Base-by-base conservation (phyloP, 2,888 invertebrate species). In the Eupithecia dodoneata region DNA sequence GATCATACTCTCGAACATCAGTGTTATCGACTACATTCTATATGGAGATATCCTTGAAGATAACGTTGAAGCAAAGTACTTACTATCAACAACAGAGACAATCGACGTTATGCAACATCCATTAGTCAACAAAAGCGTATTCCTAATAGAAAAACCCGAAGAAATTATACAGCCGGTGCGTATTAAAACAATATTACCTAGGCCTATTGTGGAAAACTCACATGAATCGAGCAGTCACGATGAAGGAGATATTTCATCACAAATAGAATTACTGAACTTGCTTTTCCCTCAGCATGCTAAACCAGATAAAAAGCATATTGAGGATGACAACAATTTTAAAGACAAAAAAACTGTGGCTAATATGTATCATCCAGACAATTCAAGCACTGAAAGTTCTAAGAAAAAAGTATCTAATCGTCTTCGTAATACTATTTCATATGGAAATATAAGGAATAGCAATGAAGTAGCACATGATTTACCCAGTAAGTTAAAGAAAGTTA, bases 21-120 rank as follows among this genome's bases (percentile, higher is more conserved):
- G 72, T 41, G 44, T 77, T 15, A 52, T 77, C 44, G 77, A 77
- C 52, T 77, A 77, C 52, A 75, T 77, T 70, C 63, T 77, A 3
- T 77, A 77, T 55, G 77, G 72, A 55, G 75, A 72, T 44, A 41
- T 52, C 3, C 18, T 15, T 44, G 12, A 12, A 3, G 15, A 72
- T 41, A 45, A 77, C 7, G 30, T 52, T 12, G 49, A 72, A 12
- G 49, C 44, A n/a, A 69, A 49, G 12, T 52, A 73, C 30, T 52
- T 70, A 65, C 15, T n/a, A 13, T 44, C 59, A 47, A 70, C 72
- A 55, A 72, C 74, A 2, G 44, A 69, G 45, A 65, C 65, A 9
- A 10, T 63, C 0, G 49, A 73, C 18, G n/a, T 69, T 2, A 49
- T 49, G 63, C 47, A 63, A 42, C 42, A 73, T n/a, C 74, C 30